These are phyloP conservation scores for Drosophila serrata DNA, from an alignment of 1,140 invertebrate species.

Conservation along the genomic window DNA sequence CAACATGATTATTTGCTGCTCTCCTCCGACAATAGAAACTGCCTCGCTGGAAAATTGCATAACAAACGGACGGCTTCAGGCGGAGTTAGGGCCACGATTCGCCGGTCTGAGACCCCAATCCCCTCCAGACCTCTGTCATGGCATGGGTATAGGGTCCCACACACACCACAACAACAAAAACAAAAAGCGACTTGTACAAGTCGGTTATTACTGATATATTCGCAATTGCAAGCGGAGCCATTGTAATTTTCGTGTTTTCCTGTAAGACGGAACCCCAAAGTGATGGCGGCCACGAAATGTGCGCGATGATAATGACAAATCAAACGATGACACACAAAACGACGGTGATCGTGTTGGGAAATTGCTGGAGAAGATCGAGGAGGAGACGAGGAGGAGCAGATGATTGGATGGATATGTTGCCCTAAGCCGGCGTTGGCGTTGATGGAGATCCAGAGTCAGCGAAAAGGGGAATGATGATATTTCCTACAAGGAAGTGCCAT, in stretches of 20 bases:
- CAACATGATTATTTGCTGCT: slow-evolving; percentile 33
- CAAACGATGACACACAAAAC: slow-evolving; percentile 84
- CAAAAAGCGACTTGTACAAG: slow-evolving; percentile 45
- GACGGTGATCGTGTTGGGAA: slow-evolving; percentile 74
- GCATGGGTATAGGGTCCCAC: slow-evolving; percentile 46
- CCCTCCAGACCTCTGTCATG: slow-evolving; percentile 2
- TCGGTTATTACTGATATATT: slow-evolving; percentile 80
- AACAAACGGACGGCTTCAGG: slow-evolving; percentile 32
- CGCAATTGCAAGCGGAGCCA: slow-evolving; percentile 50
- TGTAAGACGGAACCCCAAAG: slow-evolving; percentile 41
- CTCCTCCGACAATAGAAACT: slow-evolving; percentile 37
- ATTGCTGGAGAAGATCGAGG: slow-evolving; percentile 46
- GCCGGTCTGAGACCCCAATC: slow-evolving; percentile 7
- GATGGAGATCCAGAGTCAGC: slow-evolving; percentile 35
- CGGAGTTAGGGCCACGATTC: slow-evolving; percentile 30
- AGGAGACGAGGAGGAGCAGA: slow-evolving; percentile 41
- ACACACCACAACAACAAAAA: slow-evolving; percentile 57
- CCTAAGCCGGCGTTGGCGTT: slow-evolving; percentile 44
- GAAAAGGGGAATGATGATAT: slow-evolving; percentile 9
- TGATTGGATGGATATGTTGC: slow-evolving; percentile 59
- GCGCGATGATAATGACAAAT: slow-evolving; percentile 83
- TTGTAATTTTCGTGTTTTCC: slow-evolving; percentile 81
- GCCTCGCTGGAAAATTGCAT: slow-evolving; percentile 28
- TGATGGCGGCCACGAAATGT: slow-evolving; percentile 58
- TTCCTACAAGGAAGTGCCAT: slow-evolving; percentile 63